Base-by-base conservation (phyloP, 2,113 vertebrate genomes). In the Riparia riparia region DNA sequence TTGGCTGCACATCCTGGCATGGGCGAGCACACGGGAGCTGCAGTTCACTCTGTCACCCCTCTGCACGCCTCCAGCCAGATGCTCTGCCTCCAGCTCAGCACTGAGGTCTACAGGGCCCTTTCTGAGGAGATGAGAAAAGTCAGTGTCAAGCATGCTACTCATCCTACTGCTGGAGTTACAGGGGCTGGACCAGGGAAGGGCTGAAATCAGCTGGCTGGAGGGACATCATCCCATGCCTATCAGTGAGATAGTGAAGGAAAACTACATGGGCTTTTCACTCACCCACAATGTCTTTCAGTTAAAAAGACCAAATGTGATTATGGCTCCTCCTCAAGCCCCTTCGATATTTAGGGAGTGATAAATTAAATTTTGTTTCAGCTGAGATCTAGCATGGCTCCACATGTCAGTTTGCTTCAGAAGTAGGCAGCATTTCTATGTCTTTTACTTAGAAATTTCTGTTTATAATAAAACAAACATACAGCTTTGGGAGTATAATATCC, bases 391-490 rank as follows among this genome's bases (percentile, higher is more conserved):
- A 11, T 0, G 0, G 71, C 74, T 91, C 74, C 90, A 90, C 74
- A 77, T 85, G 79, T 77, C 64, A 93, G 63, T 73, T 70, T 63
- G 54, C 56, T 84, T 90, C 78, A 94, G 91, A 95, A 95, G 83
- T 39, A 72, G 88, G 78, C 90, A 93, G 58, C 47, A 28, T 86
- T 93, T 96, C 87, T 47, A 51, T 78, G 66, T 73, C 83, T 94
- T 96, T 71, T 80, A 70, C 85, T 90, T 70, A 58, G 90, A 91
- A 90, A 94, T 42, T 50, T 97, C 94, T 94, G 78, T 84, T 97
- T 90, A 90, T 96, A 92, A 93, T 96, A 94, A 96, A 97, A 92
- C 69, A 92, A 97, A 96, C 73, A 66, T 54, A 69, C 73, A 88
- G 82, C 82, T 94, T 88, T 86, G 84, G 95, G 83, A 95, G 86